Evolutionary conservation across 2,797 vertebrate genomes (phyloP), one percentile per base, ranked within the genome.

Genomic region (Lagocephalus sceleratus): DNA sequence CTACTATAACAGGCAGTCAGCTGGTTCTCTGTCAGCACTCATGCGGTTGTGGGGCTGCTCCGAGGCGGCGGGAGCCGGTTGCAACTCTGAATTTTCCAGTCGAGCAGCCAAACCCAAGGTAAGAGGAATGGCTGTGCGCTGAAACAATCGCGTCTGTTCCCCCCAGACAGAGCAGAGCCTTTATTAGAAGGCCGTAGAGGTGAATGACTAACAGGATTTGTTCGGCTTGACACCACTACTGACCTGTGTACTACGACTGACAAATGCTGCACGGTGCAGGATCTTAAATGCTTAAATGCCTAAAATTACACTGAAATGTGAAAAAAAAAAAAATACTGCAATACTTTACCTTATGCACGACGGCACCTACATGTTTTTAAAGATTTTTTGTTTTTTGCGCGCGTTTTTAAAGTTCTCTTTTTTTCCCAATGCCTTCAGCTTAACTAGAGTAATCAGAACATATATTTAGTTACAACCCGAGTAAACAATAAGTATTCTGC

Each of bases 1-100:
- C 78, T 78, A 70, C 75, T 80, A 82, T 78, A 82, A 81, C 80
- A 75, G 84, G 75, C 79, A 73, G 71, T 82, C 70, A 79, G 80
- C 77, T 85, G 75, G 71, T 66, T 55, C 53, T 19, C 50, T 61
- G 68, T 76, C 79, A 79, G 71, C 67, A 51, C 71, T 65, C 58
- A 57, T 43, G 63, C 65, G 60, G 63, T 57, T 71, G 75, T 44
- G 49, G 43, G 32, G 41, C 17, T 66, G 41, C 50, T 54, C 51
- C 60, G 51, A n/a, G n/a, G 48, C 50, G 68, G 45, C 63, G 55
- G 48, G 49, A 58, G 40, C 25, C 59, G 57, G 54, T 71, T 42
- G 41, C 45, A 62, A 66, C 46, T 60, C 71, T 75, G 54, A 58
- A 74, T 75, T 79, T 74, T 54, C 46, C 19, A 59, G 63, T 68